Evolutionary conservation across 1,140 invertebrate species (phyloP).

Genomic region (Sesamia nonagrioides): DNA sequence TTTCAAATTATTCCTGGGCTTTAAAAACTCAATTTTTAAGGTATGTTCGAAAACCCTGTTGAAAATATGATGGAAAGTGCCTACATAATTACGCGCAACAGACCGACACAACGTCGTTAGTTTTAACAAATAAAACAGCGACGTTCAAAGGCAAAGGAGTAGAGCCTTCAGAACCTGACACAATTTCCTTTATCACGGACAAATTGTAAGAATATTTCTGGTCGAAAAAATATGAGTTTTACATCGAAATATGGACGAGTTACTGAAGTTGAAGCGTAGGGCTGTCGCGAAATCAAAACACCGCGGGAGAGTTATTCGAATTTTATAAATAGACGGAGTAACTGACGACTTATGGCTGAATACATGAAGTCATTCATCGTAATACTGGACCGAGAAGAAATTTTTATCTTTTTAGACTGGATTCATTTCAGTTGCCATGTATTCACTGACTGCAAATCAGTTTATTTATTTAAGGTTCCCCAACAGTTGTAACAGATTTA

Average conservation of each 20-base stretch:
- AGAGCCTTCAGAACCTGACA: conserved; percentile 16
- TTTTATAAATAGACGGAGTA: conserved; percentile 48
- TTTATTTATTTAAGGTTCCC: neutral
- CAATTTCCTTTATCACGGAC: conserved; percentile 22
- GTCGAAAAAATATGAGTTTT: conserved; percentile 29
- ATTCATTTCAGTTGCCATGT: conserved; percentile 28
- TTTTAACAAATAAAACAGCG: conserved; percentile 17
- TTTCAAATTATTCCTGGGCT: neutral
- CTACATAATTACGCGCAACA: conserved; percentile 13
- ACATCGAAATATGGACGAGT: conserved; percentile 13
- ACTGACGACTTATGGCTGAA: conserved; percentile 38
- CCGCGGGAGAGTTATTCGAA: conserved; percentile 51
- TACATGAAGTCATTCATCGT: conserved; percentile 50
- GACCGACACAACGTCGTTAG: conserved; percentile 4
- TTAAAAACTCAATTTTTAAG: no score
- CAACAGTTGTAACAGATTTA: no score
- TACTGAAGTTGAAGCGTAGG: conserved; percentile 21
- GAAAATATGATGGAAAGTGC: neutral
- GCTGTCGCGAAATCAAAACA: conserved; percentile 56
- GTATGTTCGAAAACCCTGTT: neutral
- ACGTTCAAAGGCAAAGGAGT: conserved; percentile 1
- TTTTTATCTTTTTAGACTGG: conserved; percentile 21
- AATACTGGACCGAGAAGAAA: conserved; percentile 23
- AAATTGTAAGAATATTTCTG: conserved; percentile 31
- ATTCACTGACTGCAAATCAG: conserved; percentile 25